Evolutionary conservation across 2,888 invertebrate species (phyloP).

Genomic region (Mesochorus sp.): DNA sequence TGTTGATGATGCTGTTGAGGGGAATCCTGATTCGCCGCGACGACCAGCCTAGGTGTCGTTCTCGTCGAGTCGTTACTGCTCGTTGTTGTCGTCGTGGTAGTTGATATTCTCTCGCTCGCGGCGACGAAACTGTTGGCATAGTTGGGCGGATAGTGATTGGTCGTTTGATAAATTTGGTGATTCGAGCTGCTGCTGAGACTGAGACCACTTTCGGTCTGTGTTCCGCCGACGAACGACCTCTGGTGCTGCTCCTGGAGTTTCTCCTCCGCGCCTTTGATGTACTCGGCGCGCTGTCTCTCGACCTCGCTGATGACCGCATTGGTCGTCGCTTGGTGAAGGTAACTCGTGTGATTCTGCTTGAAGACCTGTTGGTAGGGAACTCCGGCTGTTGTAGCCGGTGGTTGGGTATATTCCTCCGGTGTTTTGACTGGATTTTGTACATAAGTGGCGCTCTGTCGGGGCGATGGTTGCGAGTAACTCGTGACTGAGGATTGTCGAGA

Average conservation of each 20-base stretch:
- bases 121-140: conserved; percentile 74
- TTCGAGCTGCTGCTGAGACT: conserved; percentile 70
- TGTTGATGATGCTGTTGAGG: conserved; percentile 65
- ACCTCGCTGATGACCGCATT: conserved; percentile 65
- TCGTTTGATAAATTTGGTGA: conserved; percentile 74
- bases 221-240: conserved; percentile 60
- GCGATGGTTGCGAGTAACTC: conserved; percentile 69
- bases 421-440: conserved; percentile 50
- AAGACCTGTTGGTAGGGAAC: conserved; percentile 70
- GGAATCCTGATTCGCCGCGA: too few species aligned
- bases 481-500: conserved; percentile 61
- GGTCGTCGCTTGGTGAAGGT: conserved; percentile 65
- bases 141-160: conserved; percentile 73
- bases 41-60: conserved; percentile 66
- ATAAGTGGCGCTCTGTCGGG: conserved; percentile 67
- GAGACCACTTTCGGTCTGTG: conserved; percentile 69
- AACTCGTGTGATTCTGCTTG: conserved; percentile 70
- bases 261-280: conserved; percentile 68
- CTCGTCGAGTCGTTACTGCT: conserved; percentile 69
- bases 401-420: conserved; percentile 54
- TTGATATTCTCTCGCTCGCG: conserved; percentile 54
- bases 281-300: conserved; percentile 73
- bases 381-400: conserved; percentile 56
- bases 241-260: conserved; percentile 72
- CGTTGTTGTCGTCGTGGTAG: too few species aligned